A percentile compares a stretch with the other conserved stretches of the same genome.
phyloP scores from a whole-genome alignment of 2,797 vertebrate genomes.

The Pseudotriccus pelzelni region DNA sequence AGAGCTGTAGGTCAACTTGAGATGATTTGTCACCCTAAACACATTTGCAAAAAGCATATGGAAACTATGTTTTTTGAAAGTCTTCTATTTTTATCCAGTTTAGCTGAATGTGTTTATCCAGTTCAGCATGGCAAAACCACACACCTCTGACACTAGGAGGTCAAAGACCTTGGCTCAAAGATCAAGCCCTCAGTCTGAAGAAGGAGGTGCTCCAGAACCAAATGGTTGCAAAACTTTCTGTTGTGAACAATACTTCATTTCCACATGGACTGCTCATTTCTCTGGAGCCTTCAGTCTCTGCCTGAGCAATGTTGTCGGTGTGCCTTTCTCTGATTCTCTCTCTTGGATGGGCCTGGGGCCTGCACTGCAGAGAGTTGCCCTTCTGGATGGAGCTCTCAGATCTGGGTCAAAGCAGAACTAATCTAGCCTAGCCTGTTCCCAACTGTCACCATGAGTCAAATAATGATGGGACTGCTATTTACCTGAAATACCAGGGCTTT shows the following conservation, averaged over 20 bases:
- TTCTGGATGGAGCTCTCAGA: not conserved
- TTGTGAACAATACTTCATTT: not conserved
- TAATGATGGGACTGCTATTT: not conserved
- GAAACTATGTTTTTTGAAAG: not conserved
- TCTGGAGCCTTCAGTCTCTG: not conserved
- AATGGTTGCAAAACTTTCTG: not conserved
- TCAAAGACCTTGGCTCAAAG: not conserved
- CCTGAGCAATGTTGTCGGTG: not conserved
- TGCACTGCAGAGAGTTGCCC: not conserved
- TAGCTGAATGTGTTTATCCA: not conserved
- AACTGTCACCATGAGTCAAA: not conserved
- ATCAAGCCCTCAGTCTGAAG: not conserved
- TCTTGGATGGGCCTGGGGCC: not conserved
- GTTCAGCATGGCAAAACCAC: not conserved
- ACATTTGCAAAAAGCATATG: not conserved
- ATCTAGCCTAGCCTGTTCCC: not conserved
- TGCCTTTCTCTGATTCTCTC: not conserved
- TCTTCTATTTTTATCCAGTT: not conserved
- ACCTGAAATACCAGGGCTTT: not conserved
- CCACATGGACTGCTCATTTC: not conserved
- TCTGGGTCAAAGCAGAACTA: not conserved
- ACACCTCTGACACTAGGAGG: not conserved
- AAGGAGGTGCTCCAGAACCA: not conserved
- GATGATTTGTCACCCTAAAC: not conserved
- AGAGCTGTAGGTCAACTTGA: not conserved